Conservation (phyloP, 2,888 invertebrate species). For the Napeogenes inachia region DNA sequence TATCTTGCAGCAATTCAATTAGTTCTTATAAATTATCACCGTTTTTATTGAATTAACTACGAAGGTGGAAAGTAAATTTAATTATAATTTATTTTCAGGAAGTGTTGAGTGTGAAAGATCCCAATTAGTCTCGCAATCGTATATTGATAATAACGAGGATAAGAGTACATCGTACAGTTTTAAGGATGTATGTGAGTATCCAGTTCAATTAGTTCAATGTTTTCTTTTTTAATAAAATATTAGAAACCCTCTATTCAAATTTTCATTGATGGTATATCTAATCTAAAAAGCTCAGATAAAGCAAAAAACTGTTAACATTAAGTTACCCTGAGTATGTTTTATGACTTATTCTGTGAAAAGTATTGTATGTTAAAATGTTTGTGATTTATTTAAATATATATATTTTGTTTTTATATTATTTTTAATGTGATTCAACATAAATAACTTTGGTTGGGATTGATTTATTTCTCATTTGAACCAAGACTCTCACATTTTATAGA, state of each 20-base stretch:
- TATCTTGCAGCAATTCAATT: constrained; percentile 43
- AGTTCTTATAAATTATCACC: constrained; percentile 14
- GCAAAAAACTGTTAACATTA: too few species aligned
- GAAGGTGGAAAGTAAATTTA: constrained; percentile 32
- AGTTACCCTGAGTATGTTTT: too few species aligned
- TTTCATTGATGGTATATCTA: background rate
- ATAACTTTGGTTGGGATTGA: too few species aligned
- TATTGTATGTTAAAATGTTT: too few species aligned
- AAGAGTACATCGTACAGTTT: constrained; percentile 56
- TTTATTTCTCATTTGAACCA: too few species aligned
- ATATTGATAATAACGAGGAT: constrained; percentile 72
- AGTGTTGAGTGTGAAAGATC: constrained; percentile 64
- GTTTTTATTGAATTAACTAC: constrained; percentile 32
- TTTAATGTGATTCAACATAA: too few species aligned
- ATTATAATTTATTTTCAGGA: constrained; percentile 51
- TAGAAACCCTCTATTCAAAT: background rate
- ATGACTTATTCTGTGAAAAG: too few species aligned
- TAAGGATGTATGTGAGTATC: constrained; percentile 62
- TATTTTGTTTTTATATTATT: too few species aligned
- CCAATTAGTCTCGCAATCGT: constrained; percentile 75
- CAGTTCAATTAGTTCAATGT: background rate
- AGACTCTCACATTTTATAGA: too few species aligned
- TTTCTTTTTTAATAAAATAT: too few species aligned
- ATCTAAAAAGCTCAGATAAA: too few species aligned
- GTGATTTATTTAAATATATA: too few species aligned